Evolutionary conservation across 2,113 vertebrate genomes (phyloP).

Genomic region (Machaerirhynchus nigripectus): DNA sequence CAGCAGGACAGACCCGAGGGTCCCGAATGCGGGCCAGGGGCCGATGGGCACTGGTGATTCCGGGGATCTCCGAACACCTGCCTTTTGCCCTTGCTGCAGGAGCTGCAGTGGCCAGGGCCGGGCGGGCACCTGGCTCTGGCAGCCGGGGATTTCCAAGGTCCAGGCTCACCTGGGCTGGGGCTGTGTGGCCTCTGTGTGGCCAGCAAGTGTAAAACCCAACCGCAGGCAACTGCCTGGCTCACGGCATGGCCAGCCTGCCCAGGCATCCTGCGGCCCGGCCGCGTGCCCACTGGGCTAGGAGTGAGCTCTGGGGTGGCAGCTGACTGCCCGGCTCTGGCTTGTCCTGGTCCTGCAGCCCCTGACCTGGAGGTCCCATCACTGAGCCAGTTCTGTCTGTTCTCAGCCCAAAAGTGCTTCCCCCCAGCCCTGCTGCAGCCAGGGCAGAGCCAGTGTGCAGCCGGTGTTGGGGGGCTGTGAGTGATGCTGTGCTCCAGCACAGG

Average conservation of each 20-base stretch:
- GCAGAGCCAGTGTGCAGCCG: background rate
- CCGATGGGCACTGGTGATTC: rapidly evolving
- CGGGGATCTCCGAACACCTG: background rate
- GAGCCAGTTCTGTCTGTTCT: background rate
- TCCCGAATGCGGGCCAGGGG: rapidly evolving
- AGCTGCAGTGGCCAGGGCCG: background rate
- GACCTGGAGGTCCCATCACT: background rate
- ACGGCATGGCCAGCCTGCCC: rapidly evolving
- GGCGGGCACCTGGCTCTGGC: background rate
- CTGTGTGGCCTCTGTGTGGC: background rate
- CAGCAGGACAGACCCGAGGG: rapidly evolving
- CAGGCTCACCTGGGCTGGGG: background rate
- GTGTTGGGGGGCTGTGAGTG: background rate
- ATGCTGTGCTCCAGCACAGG: background rate
- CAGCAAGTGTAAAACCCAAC: background rate
- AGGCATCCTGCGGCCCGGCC: background rate
- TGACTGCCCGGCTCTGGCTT: background rate
- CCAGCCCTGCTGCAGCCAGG: background rate
- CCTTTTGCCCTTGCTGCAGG: rapidly evolving
- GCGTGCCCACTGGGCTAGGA: rapidly evolving
- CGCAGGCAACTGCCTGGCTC: rapidly evolving
- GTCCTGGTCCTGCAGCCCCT: background rate
- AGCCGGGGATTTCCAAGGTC: background rate
- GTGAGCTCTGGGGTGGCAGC: background rate
- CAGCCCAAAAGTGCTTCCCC: background rate